Base-by-base conservation (phyloP, 37 sponge, comb jelly and placozoan species). In the Cliona cf. orientalis region DNA sequence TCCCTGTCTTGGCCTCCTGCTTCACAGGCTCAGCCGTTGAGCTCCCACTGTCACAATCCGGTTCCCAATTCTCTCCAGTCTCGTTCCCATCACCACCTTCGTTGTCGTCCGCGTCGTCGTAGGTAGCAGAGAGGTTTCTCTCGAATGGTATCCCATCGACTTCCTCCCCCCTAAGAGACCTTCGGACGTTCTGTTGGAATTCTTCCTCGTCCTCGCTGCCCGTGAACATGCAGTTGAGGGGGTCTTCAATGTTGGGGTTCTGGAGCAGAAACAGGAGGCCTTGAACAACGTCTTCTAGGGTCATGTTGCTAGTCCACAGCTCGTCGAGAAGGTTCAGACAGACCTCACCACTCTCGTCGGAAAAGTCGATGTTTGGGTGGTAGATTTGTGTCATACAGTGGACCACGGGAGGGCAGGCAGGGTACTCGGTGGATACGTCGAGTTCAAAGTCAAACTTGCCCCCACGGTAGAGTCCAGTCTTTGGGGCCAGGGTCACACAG, bases 231-330 rank as follows among this genome's bases (percentile, higher is more conserved):
- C 44, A 2, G 62, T 42, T 92, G 28, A 92, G 71, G 2, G 93
- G 93, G 72, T 92, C 93, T 2, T 87, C 85, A 58, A 92, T 34
- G 58, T 83, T 79, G 33, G 93, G 93, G 59, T 92, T 79, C 45
- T 92, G 64, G 19, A 92, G 49, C 75, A 92, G 69, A 63, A 92
- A 92, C 21, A 92, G 88, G 3, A 92, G 72, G 31, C 93, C 93
- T 57, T 87, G 88, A 1, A 92, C 93, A 19, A 87, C 65, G 66
- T 92, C 93, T 39, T 87, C 93, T 14, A 92, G 81, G 22, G 84
- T 75, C 71, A 84, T 66, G 44, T 40, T 40, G 14, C 60, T 43
- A 38, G 39, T 74, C 88, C 88, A 92, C 45, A 76, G 55, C 53
- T 92, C 93, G 58, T 86, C 88, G 4, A 87, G 70, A 32, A 92